Evolutionary conservation across 2,888 invertebrate species (phyloP).

Genomic region (Therioaphis trifolii): DNA sequence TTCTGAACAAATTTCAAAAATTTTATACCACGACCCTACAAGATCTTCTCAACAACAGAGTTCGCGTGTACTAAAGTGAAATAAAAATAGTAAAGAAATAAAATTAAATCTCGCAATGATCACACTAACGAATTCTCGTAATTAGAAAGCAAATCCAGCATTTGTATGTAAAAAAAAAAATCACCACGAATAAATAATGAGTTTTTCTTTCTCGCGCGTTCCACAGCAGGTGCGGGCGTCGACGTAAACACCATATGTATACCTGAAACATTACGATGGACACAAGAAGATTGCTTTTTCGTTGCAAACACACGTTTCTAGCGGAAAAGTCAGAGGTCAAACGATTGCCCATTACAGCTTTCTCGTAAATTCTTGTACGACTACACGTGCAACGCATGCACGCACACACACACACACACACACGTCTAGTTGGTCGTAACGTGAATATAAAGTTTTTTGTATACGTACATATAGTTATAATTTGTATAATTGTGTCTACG

Average conservation of each 20-base stretch:
- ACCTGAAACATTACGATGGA: background rate
- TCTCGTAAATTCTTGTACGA: conserved; percentile 36
- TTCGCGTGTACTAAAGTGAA: no score
- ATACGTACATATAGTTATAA: background rate
- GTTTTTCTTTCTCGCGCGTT: background rate
- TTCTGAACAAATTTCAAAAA: no score
- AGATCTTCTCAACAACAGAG: no score
- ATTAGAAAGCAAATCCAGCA: conserved; percentile 3
- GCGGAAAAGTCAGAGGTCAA: conserved; percentile 43
- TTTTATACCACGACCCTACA: no score
- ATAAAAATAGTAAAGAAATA: no score
- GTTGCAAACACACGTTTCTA: conserved; percentile 4
- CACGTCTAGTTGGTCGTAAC: conserved; percentile 1
- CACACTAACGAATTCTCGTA: background rate
- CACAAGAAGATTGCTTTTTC: conserved; percentile 35
- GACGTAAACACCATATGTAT: conserved; percentile 11
- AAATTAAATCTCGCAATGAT: no score
- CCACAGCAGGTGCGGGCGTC: background rate
- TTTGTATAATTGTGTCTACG: no score
- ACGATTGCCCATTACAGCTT: conserved; percentile 40
- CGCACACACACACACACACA: no score
- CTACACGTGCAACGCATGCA: no score
- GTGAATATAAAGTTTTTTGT: conserved; percentile 5
- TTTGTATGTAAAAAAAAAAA: background rate
- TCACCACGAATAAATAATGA: background rate